Base-by-base conservation (phyloP, 2,113 vertebrate genomes). In the Pangasianodon gigas region DNA sequence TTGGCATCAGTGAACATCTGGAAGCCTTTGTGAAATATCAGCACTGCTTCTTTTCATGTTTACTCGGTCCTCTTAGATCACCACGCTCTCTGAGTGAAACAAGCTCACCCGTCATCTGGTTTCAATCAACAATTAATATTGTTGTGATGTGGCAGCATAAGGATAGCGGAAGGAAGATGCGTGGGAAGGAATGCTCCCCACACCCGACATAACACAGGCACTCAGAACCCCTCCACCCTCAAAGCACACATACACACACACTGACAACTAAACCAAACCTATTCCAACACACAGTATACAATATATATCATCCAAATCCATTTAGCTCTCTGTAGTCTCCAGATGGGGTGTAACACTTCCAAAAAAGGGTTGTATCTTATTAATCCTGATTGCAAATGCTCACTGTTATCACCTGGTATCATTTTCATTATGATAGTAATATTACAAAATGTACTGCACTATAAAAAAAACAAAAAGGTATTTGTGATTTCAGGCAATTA, bases 1-100 rank as follows among this genome's bases (percentile, higher is more conserved):
- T 95, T 95, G 94, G 95, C 94, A 92, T 96, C 94, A 94, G 93
- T 93, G 93, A 95, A 95, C 95, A 96, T 96, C 95, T 97, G 96
- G 95, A 96, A 87, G 93, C 92, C 92, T 96, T 95, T 95, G 93
- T 94, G 92, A 93, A 93, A 93, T 94, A 95, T 97, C 94, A 91
- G 92, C 93, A 92, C 93, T 93, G 94, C 93, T 95, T 95, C 94
- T 95, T 94, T 93, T 92, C 94, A 94, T 96, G 94, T 96, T 95
- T 94, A 92, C 93, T 92, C 93, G 95, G 94, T 94, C 94, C 95
- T 95, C 94, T 95, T 95, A 95, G 95, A 95, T 95, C 94, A 94
- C 93, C 91, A 0, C 2, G 87, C 93, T 95, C 94, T 95, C 94
- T 93, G 67, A 86, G 88, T 46, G 44, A 92, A 96, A 81, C 21